Evolutionary conservation across 2,113 vertebrate species (phyloP).

Genomic region (Nothoprocta perdicaria): DNA sequence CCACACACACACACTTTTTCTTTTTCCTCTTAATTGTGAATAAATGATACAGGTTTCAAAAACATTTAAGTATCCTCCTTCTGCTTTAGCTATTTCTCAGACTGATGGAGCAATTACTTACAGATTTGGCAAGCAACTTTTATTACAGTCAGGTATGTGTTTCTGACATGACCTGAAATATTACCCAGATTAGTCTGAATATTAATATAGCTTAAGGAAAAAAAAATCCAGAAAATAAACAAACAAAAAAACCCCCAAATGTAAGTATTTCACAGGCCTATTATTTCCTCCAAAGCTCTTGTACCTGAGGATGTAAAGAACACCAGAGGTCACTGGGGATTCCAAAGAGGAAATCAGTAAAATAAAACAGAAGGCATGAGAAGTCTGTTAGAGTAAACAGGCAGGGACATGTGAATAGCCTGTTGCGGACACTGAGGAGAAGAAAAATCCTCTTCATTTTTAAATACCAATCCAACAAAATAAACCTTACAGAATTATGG

Average conservation of each 20-base stretch:
- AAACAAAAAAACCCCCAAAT: too few species aligned
- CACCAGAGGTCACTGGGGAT: neutral
- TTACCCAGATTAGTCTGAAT: neutral
- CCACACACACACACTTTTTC: neutral
- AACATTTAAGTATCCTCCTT: neutral
- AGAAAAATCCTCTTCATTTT: neutral
- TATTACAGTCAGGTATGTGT: neutral
- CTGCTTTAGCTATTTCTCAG: slow-evolving; percentile 29
- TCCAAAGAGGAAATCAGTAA: neutral
- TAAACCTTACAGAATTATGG: neutral
- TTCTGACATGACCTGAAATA: slow-evolving; percentile 9
- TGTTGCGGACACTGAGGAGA: neutral
- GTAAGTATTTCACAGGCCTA: neutral
- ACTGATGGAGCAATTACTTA: slow-evolving; percentile 5
- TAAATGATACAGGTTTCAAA: slow-evolving; percentile 1
- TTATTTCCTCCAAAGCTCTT: neutral
- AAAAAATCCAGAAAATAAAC: neutral
- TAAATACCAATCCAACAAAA: neutral
- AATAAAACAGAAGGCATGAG: neutral
- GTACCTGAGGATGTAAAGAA: neutral
- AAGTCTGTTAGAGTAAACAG: neutral
- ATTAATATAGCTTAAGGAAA: neutral
- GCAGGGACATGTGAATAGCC: neutral
- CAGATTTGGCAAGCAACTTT: neutral
- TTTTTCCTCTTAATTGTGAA: neutral